Evolutionary conservation across 2,113 vertebrate species (phyloP), one percentile per base, ranked within the genome.

Genomic region (Psephotus haematonotus): DNA sequence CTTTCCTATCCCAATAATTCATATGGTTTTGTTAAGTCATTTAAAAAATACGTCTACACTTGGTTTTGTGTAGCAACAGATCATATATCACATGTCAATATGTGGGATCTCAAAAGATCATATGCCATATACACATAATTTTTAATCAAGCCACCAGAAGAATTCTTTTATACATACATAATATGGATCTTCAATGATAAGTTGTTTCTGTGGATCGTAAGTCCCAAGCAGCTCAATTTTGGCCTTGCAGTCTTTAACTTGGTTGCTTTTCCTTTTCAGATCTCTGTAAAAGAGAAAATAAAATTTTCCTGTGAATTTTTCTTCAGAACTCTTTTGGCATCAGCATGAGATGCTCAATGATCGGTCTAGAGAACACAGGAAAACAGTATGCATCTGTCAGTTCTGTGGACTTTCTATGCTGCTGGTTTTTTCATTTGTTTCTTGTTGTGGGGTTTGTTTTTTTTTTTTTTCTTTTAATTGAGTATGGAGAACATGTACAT

Each of bases 121-220:
- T n/a, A n/a, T 35, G 46, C 28, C 39, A 49, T 9, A 86, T 2
- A 72, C 14, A 29, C 6, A 37, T 11, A 22, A 39, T 53, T 82
- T 96, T 90, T 81, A 52, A 63, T 60, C 28, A 77, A 81, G 47
- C 22, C 20, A 90, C 41, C 20, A 78, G 44, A 80, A 91, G 20
- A 81, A 76, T 37, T 85, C 57, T 96, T 67, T 90, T 55, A 95
- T 39, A 99, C 98, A 98, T 98, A 99, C 99, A 75, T 99, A 99
- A 97, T 99, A 99, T 0, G 99, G 98, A 95, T 99, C 99, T 96
- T 98, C 97, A 95, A 99, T 99, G 92, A 99, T 99, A 80, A 98
- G 97, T 49, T 99, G 97, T 62, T 99, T 99, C 85, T 99, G 97
- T 55, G 99, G 98, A 96, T 99, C 99, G 0, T 98, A 99, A 85